phyloP scores from a whole-genome alignment of 2,113 vertebrate species.

The Centropus bengalensis region DNA sequence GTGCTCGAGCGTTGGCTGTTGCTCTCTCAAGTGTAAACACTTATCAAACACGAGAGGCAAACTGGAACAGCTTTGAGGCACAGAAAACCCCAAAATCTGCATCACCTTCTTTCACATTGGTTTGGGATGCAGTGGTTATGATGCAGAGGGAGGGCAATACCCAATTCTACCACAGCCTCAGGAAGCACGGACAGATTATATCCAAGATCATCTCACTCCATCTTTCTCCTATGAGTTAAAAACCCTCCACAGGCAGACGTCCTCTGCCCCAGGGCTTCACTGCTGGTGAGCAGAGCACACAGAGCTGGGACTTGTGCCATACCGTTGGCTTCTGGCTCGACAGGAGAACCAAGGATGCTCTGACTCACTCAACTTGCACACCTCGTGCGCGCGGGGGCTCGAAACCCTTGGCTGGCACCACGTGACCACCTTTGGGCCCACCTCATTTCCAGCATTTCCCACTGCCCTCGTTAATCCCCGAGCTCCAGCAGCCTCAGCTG shows the following conservation, averaged over 20 bases:
- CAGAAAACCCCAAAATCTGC: not conserved
- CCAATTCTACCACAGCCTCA: not conserved
- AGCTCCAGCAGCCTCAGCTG: not conserved
- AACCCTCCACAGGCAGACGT: rapidly evolving
- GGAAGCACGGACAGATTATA: not conserved
- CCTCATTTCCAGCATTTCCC: not conserved
- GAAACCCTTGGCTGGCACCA: not conserved
- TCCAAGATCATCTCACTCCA: not conserved
- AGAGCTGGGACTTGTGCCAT: not conserved
- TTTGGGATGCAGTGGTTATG: not conserved
- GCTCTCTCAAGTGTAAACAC: not conserved
- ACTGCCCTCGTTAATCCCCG: not conserved
- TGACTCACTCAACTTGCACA: not conserved
- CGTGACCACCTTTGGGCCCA: not conserved
- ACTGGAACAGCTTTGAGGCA: not conserved
- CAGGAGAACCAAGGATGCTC: not conserved
- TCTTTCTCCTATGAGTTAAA: not conserved
- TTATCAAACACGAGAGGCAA: not conserved
- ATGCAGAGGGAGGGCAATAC: not conserved
- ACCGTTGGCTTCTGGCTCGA: no score
- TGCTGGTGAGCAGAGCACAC: not conserved
- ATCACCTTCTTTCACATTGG: not conserved
- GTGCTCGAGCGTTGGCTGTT: not conserved
- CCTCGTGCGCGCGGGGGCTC: not conserved
- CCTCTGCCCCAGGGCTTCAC: not conserved